These are phyloP conservation scores for Microplitis demolitor DNA, from an alignment of 1,140 invertebrate species.

Conservation along the genomic window DNA sequence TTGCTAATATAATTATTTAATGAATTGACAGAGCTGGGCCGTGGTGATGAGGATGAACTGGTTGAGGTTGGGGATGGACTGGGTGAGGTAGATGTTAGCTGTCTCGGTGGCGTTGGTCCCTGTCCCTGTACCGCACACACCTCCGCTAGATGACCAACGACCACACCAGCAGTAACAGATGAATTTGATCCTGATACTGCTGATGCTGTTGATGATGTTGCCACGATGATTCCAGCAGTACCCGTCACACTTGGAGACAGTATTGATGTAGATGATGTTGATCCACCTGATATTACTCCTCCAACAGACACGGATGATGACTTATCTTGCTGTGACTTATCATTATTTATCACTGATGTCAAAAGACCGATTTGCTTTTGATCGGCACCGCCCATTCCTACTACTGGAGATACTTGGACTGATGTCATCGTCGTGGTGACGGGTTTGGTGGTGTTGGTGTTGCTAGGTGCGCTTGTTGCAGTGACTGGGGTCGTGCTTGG, in stretches of 20 bases:
- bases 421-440: conserved; percentile 49
- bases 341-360: conserved; percentile 35
- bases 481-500: conserved; percentile 58
- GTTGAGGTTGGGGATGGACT: conserved; percentile 53
- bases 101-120: conserved; percentile 40
- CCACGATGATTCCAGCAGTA: conserved; percentile 10
- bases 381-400: conserved; percentile 41
- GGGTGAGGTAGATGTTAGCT: conserved; percentile 57
- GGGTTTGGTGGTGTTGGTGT: conserved; percentile 55
- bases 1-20: conserved; percentile 43
- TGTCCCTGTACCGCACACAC: conserved; percentile 61
- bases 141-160: conserved; percentile 56
- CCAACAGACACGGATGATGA: conserved; percentile 12
- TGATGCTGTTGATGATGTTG: conserved; percentile 25
- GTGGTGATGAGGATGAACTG: conserved; percentile 50
- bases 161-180: conserved; percentile 22
- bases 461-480: conserved; percentile 54
- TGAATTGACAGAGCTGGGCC: conserved; percentile 48
- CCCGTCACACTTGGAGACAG: conserved; percentile 26
- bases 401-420: conserved; percentile 47
- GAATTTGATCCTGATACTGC: conserved; percentile 5
- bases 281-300: background rate
- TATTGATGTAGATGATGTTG: background rate
- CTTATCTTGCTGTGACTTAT: conserved; percentile 51
- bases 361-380: conserved; percentile 51